These are phyloP conservation scores for Harpegnathos saltator DNA, from an alignment of 1,140 invertebrate genomes.

Conservation along the genomic window DNA sequence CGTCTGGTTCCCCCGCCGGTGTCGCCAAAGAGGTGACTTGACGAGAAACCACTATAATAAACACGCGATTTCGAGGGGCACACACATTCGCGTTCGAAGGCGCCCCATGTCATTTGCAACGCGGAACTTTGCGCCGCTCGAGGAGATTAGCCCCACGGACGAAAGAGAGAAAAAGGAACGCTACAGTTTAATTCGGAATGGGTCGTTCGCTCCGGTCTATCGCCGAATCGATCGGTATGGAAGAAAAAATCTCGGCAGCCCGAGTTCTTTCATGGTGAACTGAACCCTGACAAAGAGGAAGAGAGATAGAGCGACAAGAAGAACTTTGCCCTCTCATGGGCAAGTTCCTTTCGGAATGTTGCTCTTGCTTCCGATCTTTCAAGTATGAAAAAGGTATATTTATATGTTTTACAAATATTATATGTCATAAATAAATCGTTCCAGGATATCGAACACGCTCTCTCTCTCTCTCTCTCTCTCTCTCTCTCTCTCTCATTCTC, in stretches of 20 bases:
- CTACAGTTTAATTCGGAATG: constrained; percentile 40
- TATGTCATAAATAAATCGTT: background rate
- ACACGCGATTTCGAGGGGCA: constrained; percentile 6
- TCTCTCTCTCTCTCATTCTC: too few relatives aligned
- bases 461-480: too few relatives aligned
- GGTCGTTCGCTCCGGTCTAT: constrained; percentile 19
- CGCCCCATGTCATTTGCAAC: constrained; percentile 45
- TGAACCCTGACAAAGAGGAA: background rate
- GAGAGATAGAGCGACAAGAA: background rate
- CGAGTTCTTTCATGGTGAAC: background rate
- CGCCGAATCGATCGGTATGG: background rate
- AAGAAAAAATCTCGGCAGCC: too few relatives aligned
- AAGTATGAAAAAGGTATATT: background rate
- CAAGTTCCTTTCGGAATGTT: background rate
- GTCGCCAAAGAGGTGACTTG: background rate
- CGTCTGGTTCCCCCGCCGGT: background rate
- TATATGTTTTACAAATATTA: background rate
- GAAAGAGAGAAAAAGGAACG: constrained; percentile 32
- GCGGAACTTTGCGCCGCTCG: constrained; percentile 50
- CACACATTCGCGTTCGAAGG: constrained; percentile 45
- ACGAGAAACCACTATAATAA: background rate
- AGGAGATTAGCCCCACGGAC: constrained; percentile 43
- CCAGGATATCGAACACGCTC: too few relatives aligned
- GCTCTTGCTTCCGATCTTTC: background rate
- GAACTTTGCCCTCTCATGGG: background rate